Conservation (phyloP, 2,113 vertebrate species). For the Barnardius zonarius region DNA sequence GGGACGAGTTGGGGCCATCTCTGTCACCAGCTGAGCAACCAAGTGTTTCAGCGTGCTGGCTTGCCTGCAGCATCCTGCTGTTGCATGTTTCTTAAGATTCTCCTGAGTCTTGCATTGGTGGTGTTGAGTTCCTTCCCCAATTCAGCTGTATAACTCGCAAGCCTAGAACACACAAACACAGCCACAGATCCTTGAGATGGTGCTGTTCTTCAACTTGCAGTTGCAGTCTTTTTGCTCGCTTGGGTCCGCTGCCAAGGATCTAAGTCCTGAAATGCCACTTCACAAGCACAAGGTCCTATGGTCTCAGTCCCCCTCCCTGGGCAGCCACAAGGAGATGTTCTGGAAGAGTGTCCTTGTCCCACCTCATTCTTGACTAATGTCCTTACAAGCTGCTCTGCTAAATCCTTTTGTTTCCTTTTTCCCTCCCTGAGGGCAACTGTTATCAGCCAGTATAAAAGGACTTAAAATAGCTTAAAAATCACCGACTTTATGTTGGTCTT, state of each 20-base stretch:
- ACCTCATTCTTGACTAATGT: neutral
- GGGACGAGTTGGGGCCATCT: neutral
- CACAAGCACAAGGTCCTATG: neutral
- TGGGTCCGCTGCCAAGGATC: neutral
- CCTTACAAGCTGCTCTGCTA: neutral
- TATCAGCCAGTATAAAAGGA: neutral
- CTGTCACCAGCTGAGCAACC: neutral
- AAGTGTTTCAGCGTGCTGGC: neutral
- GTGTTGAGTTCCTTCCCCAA: constrained; percentile 32
- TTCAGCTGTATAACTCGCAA: constrained; percentile 12
- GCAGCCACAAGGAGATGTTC: neutral
- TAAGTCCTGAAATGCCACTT: neutral
- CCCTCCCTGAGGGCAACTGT: neutral
- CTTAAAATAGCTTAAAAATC: neutral
- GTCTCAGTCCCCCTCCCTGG: neutral
- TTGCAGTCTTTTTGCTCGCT: neutral
- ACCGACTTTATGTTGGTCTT: neutral
- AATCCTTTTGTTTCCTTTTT: neutral
- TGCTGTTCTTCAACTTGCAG: neutral
- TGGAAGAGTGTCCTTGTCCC: neutral
- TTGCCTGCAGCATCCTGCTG: neutral
- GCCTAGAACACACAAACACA: constrained; percentile 36
- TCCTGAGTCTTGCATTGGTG: neutral
- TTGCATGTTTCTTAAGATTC: neutral
- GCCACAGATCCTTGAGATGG: neutral